Conservation (phyloP, 2,797 vertebrate species). For the Peromyscus eremicus region DNA sequence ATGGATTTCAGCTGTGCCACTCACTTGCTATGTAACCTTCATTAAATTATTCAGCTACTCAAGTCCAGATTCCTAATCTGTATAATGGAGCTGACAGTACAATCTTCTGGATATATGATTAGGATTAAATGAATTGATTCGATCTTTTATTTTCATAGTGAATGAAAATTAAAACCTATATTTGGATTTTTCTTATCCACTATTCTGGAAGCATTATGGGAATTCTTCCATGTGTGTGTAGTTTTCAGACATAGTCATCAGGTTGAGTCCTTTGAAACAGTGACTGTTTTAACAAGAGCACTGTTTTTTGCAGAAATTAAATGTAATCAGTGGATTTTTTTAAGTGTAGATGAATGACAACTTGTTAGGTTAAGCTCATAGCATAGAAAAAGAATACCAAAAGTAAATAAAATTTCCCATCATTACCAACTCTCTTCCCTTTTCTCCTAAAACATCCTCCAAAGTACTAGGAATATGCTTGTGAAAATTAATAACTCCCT, state of each 20-base stretch:
- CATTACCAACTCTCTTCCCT: background rate
- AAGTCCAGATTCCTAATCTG: background rate
- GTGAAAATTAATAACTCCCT: background rate
- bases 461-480: background rate
- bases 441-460: background rate
- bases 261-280: background rate
- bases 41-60: background rate
- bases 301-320: background rate
- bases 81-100: background rate
- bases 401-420: background rate
- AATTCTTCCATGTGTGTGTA: slow-evolving; percentile 8
- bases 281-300: background rate
- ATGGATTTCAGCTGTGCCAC: background rate
- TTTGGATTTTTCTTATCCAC: background rate
- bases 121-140: background rate
- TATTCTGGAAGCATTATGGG: background rate
- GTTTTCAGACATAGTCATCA: background rate
- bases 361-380: slow-evolving; percentile 24
- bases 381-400: background rate
- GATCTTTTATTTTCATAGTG: slow-evolving; percentile 42
- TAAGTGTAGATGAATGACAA: background rate
- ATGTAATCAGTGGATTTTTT: background rate
- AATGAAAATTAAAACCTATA: slow-evolving; percentile 51
- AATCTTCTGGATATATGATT: background rate
- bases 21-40: background rate